Evolutionary conservation across 1,140 invertebrate genomes (phyloP).

Genomic region (Amyelois transitella): DNA sequence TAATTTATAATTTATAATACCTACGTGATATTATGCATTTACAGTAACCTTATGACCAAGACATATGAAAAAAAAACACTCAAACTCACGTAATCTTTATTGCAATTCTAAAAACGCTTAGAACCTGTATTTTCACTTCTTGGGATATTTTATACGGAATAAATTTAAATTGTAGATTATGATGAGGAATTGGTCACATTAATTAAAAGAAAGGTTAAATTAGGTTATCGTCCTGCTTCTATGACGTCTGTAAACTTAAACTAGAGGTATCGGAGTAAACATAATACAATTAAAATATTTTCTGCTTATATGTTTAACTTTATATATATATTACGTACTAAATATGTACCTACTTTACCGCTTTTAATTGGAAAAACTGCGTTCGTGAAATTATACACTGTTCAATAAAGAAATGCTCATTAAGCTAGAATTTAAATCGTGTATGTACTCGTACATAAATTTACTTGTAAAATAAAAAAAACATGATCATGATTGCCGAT

Average conservation of each 20-base stretch:
- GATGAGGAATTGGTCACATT: neutral
- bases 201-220: conserved; percentile 7
- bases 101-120: neutral
- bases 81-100: neutral
- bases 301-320: too few relatives aligned
- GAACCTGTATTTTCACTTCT: neutral
- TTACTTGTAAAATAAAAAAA: too few relatives aligned
- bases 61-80: neutral
- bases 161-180: neutral
- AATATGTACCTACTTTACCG: neutral
- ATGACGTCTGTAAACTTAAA: neutral
- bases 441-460: too few relatives aligned
- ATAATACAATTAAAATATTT: neutral
- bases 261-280: neutral
- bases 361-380: too few relatives aligned
- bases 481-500: too few relatives aligned
- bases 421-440: too few relatives aligned
- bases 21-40: neutral
- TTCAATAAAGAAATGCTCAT: too few relatives aligned
- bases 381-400: too few relatives aligned
- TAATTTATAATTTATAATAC: neutral
- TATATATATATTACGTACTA: neutral
- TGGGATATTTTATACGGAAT: neutral
- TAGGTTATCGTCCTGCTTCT: conserved; percentile 11
- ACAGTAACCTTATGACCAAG: neutral